Conservation (phyloP, 2,113 vertebrate genomes). For the Hyperopisus bebe region DNA sequence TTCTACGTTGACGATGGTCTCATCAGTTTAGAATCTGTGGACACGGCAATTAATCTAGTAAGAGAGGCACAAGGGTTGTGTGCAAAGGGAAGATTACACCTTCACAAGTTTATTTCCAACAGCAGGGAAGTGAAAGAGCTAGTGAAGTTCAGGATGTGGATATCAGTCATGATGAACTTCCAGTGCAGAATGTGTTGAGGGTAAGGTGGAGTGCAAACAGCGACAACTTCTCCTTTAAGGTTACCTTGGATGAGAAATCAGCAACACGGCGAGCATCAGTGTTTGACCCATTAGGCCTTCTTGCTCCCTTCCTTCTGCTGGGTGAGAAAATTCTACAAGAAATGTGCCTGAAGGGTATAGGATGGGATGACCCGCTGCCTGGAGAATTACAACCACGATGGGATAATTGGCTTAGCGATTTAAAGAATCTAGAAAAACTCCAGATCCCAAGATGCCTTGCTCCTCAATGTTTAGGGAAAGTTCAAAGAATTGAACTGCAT, state of each 20-base stretch:
- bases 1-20: constrained; percentile 10
- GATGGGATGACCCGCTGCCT: background rate
- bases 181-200: constrained; percentile 1
- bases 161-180: background rate
- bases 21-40: constrained; percentile 8
- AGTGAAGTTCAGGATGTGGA: constrained; percentile 11
- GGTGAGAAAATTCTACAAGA: background rate
- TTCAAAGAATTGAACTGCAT: constrained; percentile 4
- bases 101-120: constrained; percentile 16
- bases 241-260: background rate
- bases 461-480: background rate
- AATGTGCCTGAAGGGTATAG: background rate
- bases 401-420: background rate
- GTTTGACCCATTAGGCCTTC: background rate
- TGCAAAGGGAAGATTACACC: constrained; percentile 2
- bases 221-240: constrained; percentile 1
- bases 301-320: background rate
- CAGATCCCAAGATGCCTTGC: background rate
- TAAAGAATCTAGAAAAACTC: background rate
- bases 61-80: background rate
- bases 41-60: background rate
- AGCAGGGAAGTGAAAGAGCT: background rate
- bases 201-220: background rate
- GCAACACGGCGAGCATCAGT: background rate
- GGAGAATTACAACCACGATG: background rate